A percentile compares a stretch with the other conserved stretches of the same genome.
These are phyloP conservation scores for Megalops atlanticus DNA, from an alignment of 2,113 vertebrate genomes.

Conservation along the genomic window DNA sequence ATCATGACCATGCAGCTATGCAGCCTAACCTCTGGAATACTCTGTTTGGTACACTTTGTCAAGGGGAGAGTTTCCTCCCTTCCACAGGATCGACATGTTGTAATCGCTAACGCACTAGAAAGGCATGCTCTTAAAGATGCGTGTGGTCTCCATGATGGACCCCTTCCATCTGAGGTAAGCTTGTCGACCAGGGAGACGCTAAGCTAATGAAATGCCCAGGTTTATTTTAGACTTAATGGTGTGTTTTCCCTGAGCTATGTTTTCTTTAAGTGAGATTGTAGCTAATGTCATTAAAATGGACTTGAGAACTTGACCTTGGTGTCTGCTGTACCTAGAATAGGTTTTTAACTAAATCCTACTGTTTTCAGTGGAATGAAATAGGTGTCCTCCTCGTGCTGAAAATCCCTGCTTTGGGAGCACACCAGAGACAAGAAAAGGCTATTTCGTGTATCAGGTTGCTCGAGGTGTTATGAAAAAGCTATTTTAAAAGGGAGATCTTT, in stretches of 20 bases:
- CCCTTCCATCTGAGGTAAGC: constrained; percentile 1
- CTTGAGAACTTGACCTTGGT: constrained; percentile 24
- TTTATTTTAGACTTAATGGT: constrained; percentile 13
- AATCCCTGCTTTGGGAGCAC: constrained; percentile 31
- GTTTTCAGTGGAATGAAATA: constrained; percentile 34
- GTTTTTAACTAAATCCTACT: constrained; percentile 16
- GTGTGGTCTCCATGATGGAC: constrained; percentile 35
- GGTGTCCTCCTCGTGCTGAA: constrained; percentile 48
- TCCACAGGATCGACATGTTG: background rate
- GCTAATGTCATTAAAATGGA: constrained; percentile 26
- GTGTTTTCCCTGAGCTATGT: constrained; percentile 3
- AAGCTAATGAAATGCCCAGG: constrained; percentile 26
- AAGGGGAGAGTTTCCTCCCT: background rate
- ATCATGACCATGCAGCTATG: too few species aligned
- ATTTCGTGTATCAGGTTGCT: constrained; percentile 47
- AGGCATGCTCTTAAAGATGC: constrained; percentile 27
- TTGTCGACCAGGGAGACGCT: constrained; percentile 20
- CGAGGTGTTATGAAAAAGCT: constrained; percentile 21
- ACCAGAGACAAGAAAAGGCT: constrained; percentile 39
- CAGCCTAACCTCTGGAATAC: background rate
- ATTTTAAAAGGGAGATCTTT: constrained; percentile 49
- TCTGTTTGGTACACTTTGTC: background rate
- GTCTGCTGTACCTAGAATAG: background rate
- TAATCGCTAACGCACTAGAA: background rate
- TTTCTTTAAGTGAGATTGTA: constrained; percentile 19